Base-by-base conservation (phyloP, 2,113 vertebrate genomes). In the Neotragus moschatus region DNA sequence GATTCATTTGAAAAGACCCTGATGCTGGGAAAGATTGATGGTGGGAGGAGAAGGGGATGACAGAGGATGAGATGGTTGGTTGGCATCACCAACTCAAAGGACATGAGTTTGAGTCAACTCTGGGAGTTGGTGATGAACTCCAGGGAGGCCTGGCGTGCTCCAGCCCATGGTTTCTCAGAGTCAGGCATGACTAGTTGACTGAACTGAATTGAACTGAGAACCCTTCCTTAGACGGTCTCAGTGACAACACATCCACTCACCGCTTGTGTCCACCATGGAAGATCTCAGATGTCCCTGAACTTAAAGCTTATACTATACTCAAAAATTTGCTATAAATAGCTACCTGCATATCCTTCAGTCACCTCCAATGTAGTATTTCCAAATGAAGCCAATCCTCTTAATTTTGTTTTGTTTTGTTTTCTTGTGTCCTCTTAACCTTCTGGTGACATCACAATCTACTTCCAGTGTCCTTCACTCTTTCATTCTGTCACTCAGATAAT, bases 151-250 rank as follows among this genome's bases (percentile, higher is more conserved):
- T 73, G 19, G 66, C 0, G 0, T 73, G n/a, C 63, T 73, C 19
- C 19, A 39, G 66, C 23, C 10, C n/a, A 12, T 70, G 19, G 66
- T 39, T 70, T 70, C 66, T 70, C 21, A 70, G 66, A 70, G 66
- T 39, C 1, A 1, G 19, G 11, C n/a, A 70, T 0, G 1, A 70
- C n/a, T 70, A 70, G 36, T 23, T 23, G 0, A 70, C 66, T 11
- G 10, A 70, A 39, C 19, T 70, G 66, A 73, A 73, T 21, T 1
- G 1, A 39, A 73, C 66, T 60, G 26, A 79, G 21, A 86, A 23
- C 10, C 2, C 6, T 33, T 14, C 11, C 77, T 45, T 51, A 75
- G 21, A 73, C 25, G 7, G 45, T n/a, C 7, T 39, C 16, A 33
- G 19, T 70, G 30, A 33, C 56, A 19, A 33, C 89, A 43, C 3